phyloP scores from a whole-genome alignment of 2,113 vertebrate species.

The Opisthocomus hoazin region DNA sequence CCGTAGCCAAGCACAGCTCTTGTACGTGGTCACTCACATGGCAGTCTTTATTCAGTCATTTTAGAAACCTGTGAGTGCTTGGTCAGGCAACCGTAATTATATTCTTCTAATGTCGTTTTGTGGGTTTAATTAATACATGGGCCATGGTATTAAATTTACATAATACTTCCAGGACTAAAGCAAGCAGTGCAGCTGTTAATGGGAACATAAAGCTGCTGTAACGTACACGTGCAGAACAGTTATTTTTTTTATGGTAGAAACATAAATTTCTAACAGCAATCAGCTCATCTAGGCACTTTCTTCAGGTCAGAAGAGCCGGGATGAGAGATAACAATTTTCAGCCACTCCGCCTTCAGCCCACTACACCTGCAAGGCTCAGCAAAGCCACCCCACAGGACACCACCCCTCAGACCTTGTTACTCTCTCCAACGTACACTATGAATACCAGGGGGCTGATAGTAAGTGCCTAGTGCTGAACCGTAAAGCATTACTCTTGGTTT shows the following conservation, averaged over 20 bases:
- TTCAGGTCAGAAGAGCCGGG: neutral
- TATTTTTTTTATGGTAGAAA: neutral
- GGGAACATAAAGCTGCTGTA: neutral
- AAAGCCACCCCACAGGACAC: neutral
- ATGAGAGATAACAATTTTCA: neutral
- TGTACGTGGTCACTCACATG: accelerated
- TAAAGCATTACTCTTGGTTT: neutral
- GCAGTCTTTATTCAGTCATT: neutral
- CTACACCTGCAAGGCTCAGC: neutral
- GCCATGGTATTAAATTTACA: neutral
- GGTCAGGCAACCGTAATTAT: neutral
- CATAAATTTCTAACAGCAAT: neutral
- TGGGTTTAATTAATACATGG: neutral
- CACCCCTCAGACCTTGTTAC: neutral
- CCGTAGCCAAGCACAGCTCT: neutral
- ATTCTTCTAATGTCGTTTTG: neutral
- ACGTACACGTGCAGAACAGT: neutral
- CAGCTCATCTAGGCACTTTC: neutral
- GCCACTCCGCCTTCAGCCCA: neutral
- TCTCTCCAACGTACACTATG: neutral
- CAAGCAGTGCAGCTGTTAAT: neutral
- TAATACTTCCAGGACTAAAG: neutral
- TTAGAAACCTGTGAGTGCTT: neutral
- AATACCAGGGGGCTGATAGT: neutral
- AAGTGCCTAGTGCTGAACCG: neutral